Evolutionary conservation across 1,140 invertebrate genomes (phyloP).

Genomic region (Apocrypta bakeri): DNA sequence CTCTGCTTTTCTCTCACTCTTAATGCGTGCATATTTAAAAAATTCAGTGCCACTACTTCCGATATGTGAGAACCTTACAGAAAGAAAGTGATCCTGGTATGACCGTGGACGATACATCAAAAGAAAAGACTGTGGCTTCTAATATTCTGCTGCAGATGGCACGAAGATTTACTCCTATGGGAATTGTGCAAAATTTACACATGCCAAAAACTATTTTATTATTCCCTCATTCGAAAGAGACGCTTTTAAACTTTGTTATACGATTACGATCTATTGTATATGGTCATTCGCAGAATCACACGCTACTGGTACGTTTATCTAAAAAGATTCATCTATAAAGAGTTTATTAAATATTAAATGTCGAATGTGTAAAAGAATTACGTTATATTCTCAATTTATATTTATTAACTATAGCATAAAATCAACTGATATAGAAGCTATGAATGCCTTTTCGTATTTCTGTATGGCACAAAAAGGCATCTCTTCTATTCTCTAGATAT

Average conservation of each 20-base stretch:
- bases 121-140: conserved; percentile 4
- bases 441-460: too few species aligned
- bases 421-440: too few species aligned
- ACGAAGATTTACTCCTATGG: conserved; percentile 32
- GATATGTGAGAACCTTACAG: conserved; percentile 54
- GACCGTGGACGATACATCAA: conserved; percentile 40
- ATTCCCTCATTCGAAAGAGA: not conserved
- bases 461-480: too few species aligned
- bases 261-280: too few species aligned
- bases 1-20: conserved; percentile 27
- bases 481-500: not conserved
- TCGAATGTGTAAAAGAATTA: too few species aligned
- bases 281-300: too few species aligned
- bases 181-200: conserved; percentile 46
- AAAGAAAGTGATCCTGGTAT: conserved; percentile 5
- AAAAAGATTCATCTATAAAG: too few species aligned
- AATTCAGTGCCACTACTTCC: conserved; percentile 51
- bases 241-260: too few species aligned
- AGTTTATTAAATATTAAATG: too few species aligned
- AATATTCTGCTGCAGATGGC: conserved; percentile 23
- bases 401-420: too few species aligned
- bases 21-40: conserved; percentile 64
- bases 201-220: conserved; percentile 30
- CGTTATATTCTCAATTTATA: too few species aligned
- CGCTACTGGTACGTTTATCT: too few species aligned